Percentiles rank a stretch among this genome's conserved stretches.
Conservation (phyloP, 2,888 invertebrate species). For the Oscheius sp. region DNA sequence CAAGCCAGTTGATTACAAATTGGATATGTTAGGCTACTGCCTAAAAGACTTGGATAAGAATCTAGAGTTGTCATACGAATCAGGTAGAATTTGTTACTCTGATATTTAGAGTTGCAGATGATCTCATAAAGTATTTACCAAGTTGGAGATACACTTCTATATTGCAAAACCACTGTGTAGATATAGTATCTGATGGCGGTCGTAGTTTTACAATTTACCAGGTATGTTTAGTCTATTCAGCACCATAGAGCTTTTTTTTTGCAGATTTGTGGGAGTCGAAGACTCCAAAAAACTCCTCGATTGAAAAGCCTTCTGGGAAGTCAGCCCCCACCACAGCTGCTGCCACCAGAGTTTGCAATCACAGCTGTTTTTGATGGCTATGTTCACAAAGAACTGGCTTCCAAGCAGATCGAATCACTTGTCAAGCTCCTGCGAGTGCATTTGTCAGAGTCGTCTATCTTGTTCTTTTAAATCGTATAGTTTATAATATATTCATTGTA, state of each 20-base stretch:
- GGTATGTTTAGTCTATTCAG: background rate
- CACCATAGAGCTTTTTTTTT: background rate
- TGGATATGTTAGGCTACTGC: slow-evolving; percentile 15
- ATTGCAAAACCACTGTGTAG: background rate
- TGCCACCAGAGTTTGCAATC: background rate
- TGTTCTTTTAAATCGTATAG: background rate
- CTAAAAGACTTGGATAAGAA: slow-evolving; percentile 2
- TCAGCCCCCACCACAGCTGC: background rate
- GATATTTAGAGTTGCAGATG: slow-evolving; percentile 14
- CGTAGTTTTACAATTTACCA: slow-evolving; percentile 7
- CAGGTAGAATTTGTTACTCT: background rate
- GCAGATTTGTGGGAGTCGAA: background rate
- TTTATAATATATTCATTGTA: slow-evolving; percentile 10
- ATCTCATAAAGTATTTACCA: background rate
- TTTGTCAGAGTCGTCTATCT: background rate
- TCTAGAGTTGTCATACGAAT: background rate
- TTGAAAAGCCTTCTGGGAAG: background rate
- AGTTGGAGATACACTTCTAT: background rate
- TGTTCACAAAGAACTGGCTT: slow-evolving; percentile 23
- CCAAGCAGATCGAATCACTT: slow-evolving; percentile 10
- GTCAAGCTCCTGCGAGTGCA: background rate
- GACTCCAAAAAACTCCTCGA: background rate
- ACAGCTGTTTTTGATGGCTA: slow-evolving; percentile 13
- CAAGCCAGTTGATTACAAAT: slow-evolving; percentile 10
- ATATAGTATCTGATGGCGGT: background rate